A percentile compares a stretch with the other conserved stretches of the same genome.
phyloP scores from a whole-genome alignment of 2,888 invertebrate species.

The Ceramica pisi region DNA sequence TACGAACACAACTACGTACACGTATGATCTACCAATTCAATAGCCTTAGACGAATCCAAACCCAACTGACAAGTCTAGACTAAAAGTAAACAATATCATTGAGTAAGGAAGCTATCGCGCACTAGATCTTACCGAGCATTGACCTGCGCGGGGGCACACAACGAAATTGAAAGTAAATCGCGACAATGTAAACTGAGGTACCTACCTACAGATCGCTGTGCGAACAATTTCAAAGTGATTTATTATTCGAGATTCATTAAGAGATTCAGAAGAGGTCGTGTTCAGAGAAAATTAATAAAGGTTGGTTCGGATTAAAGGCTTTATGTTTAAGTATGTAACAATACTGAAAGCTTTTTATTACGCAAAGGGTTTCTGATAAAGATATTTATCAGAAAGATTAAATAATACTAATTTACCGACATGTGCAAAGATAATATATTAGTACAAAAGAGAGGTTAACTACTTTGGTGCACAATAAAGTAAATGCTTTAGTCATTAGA shows the following conservation, averaged over 20 bases:
- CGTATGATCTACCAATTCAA: conserved; percentile 19
- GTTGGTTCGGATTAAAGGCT: conserved; percentile 14
- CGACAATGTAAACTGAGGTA: conserved; percentile 67
- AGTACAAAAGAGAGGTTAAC: background rate
- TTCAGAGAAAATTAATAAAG: conserved; percentile 40
- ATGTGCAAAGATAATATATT: too few species aligned
- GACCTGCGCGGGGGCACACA: conserved; percentile 70
- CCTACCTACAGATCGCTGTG: conserved; percentile 10
- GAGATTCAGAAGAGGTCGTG: conserved; percentile 33
- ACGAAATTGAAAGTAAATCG: conserved; percentile 78
- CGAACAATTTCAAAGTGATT: conserved; percentile 34
- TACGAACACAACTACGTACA: conserved; percentile 19
- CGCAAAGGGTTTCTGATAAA: background rate
- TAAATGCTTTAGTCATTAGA: too few species aligned
- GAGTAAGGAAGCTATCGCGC: conserved; percentile 66
- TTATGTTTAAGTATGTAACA: conserved; percentile 14
- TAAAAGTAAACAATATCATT: conserved; percentile 72
- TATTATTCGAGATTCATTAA: conserved; percentile 38
- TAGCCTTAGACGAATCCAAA: conserved; percentile 42
- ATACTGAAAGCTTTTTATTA: conserved; percentile 13
- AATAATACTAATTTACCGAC: background rate
- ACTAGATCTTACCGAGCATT: conserved; percentile 75
- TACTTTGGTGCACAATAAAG: background rate
- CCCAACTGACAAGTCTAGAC: conserved; percentile 54
- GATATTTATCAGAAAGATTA: background rate